Base-by-base conservation (phyloP, 2,888 invertebrate species). In the Andricus curvator region DNA sequence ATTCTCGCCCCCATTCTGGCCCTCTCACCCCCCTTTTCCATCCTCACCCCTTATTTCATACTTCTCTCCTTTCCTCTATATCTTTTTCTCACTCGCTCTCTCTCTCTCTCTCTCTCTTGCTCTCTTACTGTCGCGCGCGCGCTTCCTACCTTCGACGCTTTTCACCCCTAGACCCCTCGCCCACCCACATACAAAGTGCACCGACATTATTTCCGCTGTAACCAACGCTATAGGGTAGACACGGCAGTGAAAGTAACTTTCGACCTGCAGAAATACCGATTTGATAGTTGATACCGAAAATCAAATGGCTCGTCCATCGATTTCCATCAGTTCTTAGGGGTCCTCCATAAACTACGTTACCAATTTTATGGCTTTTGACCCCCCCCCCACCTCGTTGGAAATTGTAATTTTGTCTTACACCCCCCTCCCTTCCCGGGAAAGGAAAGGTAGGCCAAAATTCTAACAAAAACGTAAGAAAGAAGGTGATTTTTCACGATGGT, bases 191-290 rank as follows among this genome's bases (percentile, higher is more conserved):
- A 88, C 85, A 87, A 87, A 88, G 87, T 89, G 88, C 88, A 84
- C 88, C 86, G 85, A 89, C 88, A 88, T 91, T 91, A 90, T 88
- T 91, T 90, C 89, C 88, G 86, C 86, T 87, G 87, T 88, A 88
- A 88, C 88, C 87, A 85, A 70, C 67, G 76, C 81, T 66, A 82
- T 80, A 76, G 79, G 25, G 64, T 17, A 78, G 77, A 84, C 82
- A 78, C 78, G 22, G 48, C 29, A 65, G 37, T 65, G 11, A 84
- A 80, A 81, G 80, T 79, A 79, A 82, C 81, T 81, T 79, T 81
- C 67, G 78, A 68, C 56, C 70, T 80, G 76, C 77, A 81, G 83
- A 70, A 77, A 81, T 77, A 85, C 81, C 83, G 76, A 44, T 48
- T 74, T 62, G 41, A 77, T 76, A 44, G 37, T 74, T 62, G 41